Evolutionary conservation across 37 sponge, comb jelly and placozoan species (phyloP).

Genomic region (Petrosia ficiformis): DNA sequence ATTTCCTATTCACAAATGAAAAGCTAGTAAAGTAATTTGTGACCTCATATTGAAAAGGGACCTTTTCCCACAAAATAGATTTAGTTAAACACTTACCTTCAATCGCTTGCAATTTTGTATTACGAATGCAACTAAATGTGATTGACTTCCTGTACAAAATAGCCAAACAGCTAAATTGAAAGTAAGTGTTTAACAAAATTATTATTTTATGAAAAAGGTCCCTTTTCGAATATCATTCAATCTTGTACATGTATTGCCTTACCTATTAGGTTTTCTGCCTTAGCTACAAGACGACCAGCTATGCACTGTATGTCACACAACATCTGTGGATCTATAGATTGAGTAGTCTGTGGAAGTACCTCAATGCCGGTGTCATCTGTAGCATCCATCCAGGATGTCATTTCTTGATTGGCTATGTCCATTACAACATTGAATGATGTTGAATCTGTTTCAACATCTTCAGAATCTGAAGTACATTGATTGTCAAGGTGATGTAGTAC

Average conservation of each 20-base stretch:
- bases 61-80: not conserved
- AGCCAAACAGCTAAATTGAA: too few relatives aligned
- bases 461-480: not conserved
- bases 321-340: slow-evolving; percentile 13
- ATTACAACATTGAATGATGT: not conserved
- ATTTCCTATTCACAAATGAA: slow-evolving; percentile 19
- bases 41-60: too few relatives aligned
- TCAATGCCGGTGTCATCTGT: not conserved
- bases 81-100: too few relatives aligned
- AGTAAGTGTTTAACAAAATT: too few relatives aligned
- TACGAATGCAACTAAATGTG: too few relatives aligned
- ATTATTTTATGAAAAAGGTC: too few relatives aligned
- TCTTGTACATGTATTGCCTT: too few relatives aligned
- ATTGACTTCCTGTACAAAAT: too few relatives aligned
- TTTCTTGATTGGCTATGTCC: not conserved
- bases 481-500: not conserved
- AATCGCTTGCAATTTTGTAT: too few relatives aligned
- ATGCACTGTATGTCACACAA: slow-evolving; percentile 8
- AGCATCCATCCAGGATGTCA: not conserved
- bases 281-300: slow-evolving; percentile 3
- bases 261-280: slow-evolving; percentile 14
- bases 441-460: not conserved
- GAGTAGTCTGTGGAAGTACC: not conserved
- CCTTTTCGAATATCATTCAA: too few relatives aligned
- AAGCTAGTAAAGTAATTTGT: too few relatives aligned